Evolutionary conservation across 2,113 vertebrate genomes (phyloP), one percentile per base, ranked within the genome.

Genomic region (Castor canadensis): DNA sequence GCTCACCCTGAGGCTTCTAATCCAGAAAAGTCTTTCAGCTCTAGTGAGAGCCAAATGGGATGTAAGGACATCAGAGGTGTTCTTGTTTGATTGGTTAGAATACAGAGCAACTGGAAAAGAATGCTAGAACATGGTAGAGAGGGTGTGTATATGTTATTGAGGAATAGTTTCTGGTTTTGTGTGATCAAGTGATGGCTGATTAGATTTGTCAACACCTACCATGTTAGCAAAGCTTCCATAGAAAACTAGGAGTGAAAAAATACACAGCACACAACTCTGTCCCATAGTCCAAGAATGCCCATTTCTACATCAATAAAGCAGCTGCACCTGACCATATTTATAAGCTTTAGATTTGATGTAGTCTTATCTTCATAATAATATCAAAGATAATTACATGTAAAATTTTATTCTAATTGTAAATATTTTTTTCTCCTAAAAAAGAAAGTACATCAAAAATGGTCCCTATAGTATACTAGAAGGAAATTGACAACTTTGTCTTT

Each of bases 1-100:
- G 38, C 77, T 72, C 24, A 62, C 73, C 19, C 10, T 52, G 54
- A 26, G 47, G 76, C 38, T 87, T 20, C 22, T 16, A 38, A 60
- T 24, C 49, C 35, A 91, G 54, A 72, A 81, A 79, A 79, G 45
- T 12, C 17, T 93, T 19, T 1, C 4, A 38, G 7, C 71, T 84
- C 10, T 35, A 64, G 2, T 28, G 32, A 17, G n/a, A 47, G 76
- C 66, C 87, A 88, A 67, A 62, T 40, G 38, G 47, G n/a, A 67
- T 80, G 79, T 22, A 87, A 67, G 40, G 35, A 1, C 83, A 45
- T 28, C 69, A 54, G 49, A 66, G n/a, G 13, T 54, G 15, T 71
- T 24, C 35, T 20, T 72, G 24, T 91, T 58, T 5, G 26, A n/a
- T 64, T 73, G 90, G 87, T 76, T 96, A 85, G 92, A 95, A 75